A percentile compares a stretch with the other conserved stretches of the same genome.
Evolutionary conservation across 64 coral and sea anemone genomes (phyloP).

Genomic region (Montipora capricornis): DNA sequence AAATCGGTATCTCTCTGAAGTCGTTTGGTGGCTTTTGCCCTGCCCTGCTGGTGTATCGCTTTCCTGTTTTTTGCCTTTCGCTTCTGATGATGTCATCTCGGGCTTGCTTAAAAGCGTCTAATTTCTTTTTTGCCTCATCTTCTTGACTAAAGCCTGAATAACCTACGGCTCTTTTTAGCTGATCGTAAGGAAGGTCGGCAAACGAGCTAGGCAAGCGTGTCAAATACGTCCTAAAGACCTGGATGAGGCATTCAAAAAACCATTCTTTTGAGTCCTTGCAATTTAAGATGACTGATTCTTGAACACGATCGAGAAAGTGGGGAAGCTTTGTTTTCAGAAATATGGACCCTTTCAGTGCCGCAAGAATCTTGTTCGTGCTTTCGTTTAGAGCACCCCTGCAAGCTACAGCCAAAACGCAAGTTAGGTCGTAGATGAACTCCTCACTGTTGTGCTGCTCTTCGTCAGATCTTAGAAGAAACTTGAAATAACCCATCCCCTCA

Average conservation of each 20-base stretch:
- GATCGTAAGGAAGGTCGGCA: slow-evolving; percentile 66
- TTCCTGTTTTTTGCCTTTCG: slow-evolving; percentile 51
- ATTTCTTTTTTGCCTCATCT: background rate
- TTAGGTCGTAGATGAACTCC: slow-evolving; percentile 21
- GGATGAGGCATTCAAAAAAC: slow-evolving; percentile 30
- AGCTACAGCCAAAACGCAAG: background rate
- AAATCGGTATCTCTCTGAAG: slow-evolving; percentile 81
- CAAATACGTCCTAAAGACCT: slow-evolving; percentile 56
- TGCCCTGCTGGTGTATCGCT: background rate
- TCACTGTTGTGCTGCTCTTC: slow-evolving; percentile 1
- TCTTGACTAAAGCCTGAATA: slow-evolving; percentile 39
- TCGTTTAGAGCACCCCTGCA: background rate
- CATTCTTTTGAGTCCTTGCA: background rate
- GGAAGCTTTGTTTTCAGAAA: slow-evolving; percentile 34
- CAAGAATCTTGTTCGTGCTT: slow-evolving; percentile 2
- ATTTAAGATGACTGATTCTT: background rate
- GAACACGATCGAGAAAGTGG: slow-evolving; percentile 3
- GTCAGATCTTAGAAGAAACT: background rate
- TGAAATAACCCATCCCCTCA: background rate
- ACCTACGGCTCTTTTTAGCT: slow-evolving; percentile 46
- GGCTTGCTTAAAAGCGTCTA: slow-evolving; percentile 43
- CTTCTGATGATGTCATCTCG: slow-evolving; percentile 69
- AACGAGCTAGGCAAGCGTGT: slow-evolving; percentile 74
- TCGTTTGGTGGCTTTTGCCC: slow-evolving; percentile 75
- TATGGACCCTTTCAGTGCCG: slow-evolving; percentile 10